Percentiles rank a stretch among this genome's conserved stretches.
Evolutionary conservation across 2,797 vertebrate species (phyloP).

Genomic region (Nothura maculosa): DNA sequence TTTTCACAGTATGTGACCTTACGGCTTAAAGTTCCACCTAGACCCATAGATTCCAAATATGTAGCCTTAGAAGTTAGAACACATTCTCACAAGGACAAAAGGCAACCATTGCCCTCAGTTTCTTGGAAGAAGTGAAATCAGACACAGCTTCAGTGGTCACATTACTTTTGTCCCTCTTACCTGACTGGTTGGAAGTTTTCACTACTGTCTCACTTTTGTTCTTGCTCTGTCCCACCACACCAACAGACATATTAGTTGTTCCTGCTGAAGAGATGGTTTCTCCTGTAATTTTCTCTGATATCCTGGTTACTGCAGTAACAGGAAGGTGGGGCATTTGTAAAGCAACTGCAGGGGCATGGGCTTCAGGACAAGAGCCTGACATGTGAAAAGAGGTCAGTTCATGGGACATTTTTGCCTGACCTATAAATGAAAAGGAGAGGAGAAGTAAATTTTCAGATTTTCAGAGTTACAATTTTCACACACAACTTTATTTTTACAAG

Average conservation of each 20-base stretch:
- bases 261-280: constrained; percentile 74
- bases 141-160: not conserved
- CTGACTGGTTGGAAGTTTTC: constrained; percentile 84
- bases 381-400: constrained; percentile 66
- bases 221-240: constrained; percentile 70
- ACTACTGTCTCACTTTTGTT: constrained; percentile 61
- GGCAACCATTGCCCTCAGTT: not conserved
- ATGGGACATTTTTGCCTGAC: constrained; percentile 72
- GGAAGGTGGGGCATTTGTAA: constrained; percentile 91
- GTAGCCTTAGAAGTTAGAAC: not conserved
- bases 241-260: constrained; percentile 56
- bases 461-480: not conserved
- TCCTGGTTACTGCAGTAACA: constrained; percentile 82
- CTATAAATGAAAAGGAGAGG: constrained; percentile 63
- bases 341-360: constrained; percentile 76
- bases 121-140: not conserved
- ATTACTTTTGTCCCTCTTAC: constrained; percentile 66
- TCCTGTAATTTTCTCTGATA: constrained; percentile 81
- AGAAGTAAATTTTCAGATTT: not conserved
- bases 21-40: not conserved
- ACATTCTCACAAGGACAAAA: not conserved
- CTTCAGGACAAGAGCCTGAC: constrained; percentile 73
- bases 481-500: not conserved
- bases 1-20: not conserved
- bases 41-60: not conserved